Conservation (phyloP, 2,888 invertebrate genomes). For the Eugnorisma glareosa region DNA sequence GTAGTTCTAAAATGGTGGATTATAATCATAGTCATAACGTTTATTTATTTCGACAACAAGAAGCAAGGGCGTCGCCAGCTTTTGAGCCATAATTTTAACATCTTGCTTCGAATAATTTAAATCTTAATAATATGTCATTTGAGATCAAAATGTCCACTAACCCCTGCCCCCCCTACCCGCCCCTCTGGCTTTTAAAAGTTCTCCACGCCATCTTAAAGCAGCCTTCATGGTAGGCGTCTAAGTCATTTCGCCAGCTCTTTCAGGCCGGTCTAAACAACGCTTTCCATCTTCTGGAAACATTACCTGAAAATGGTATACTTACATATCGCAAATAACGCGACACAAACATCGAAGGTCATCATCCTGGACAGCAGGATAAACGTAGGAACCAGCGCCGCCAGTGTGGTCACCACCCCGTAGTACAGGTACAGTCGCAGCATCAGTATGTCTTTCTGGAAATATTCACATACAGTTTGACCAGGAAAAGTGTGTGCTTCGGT, state of each 20-base stretch:
- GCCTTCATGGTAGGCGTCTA: neutral
- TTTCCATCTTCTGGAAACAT: neutral
- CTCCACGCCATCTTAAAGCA: neutral
- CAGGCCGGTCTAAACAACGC: neutral
- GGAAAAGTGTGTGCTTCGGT: neutral
- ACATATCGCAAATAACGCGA: conserved; percentile 82
- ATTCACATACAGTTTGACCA: neutral
- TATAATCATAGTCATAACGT: too few relatives aligned
- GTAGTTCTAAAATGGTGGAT: neutral
- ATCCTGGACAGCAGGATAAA: conserved; percentile 77
- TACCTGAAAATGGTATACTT: conserved; percentile 46
- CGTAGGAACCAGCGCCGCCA: conserved; percentile 81
- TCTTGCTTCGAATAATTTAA: too few relatives aligned
- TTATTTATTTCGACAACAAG: too few relatives aligned
- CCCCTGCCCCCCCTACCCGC: too few relatives aligned
- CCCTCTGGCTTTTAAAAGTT: neutral
- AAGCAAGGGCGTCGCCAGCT: too few relatives aligned
- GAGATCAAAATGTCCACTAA: too few relatives aligned
- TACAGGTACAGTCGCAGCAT: conserved; percentile 85
- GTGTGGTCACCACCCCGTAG: conserved; percentile 79
- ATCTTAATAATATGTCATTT: too few relatives aligned
- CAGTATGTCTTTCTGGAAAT: conserved; percentile 83
- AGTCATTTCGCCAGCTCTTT: neutral
- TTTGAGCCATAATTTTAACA: too few relatives aligned
- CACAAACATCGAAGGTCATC: conserved; percentile 77